A percentile compares a stretch with the other conserved stretches of the same genome.
Conservation (phyloP, 1,140 invertebrate genomes). For the Aphaenogaster ashmeadi region DNA sequence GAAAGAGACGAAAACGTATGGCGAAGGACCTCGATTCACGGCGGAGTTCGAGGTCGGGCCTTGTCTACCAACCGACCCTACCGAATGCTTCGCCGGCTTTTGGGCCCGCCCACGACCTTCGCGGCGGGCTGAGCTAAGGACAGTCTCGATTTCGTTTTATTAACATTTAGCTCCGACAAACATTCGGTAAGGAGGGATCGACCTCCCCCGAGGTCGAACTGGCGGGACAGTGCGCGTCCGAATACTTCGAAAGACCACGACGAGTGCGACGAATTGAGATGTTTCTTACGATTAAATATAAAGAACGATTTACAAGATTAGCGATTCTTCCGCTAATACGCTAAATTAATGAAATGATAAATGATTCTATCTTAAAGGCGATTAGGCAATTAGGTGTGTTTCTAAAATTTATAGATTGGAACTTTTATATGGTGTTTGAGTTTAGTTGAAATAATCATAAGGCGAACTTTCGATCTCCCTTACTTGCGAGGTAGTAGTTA, state of each 20-base stretch:
- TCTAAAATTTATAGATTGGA: not conserved
- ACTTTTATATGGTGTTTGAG: not conserved
- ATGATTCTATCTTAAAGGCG: not conserved
- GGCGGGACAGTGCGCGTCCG: not conserved
- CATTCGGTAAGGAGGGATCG: conserved; percentile 67
- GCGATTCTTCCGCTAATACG: not conserved
- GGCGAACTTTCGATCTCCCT: not conserved
- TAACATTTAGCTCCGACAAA: conserved; percentile 72
- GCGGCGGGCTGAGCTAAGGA: conserved; percentile 55
- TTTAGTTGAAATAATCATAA: not conserved
- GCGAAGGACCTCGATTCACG: conserved; percentile 68
- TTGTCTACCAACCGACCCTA: conserved; percentile 67
- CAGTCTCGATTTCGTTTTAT: conserved; percentile 71
- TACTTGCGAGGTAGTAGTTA: not conserved
- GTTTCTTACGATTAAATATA: not conserved
- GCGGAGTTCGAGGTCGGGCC: conserved; percentile 72
- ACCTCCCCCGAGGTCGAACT: conserved; percentile 69
- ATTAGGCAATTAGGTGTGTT: not conserved
- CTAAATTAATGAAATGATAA: not conserved
- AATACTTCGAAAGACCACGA: conserved; percentile 7
- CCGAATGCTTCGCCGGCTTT: conserved; percentile 66
- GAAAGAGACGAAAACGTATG: conserved; percentile 58
- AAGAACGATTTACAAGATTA: not conserved
- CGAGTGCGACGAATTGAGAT: not conserved
- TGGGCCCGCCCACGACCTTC: conserved; percentile 76